Evolutionary conservation across 2,113 vertebrate genomes (phyloP).

Genomic region (Axis porcinus): DNA sequence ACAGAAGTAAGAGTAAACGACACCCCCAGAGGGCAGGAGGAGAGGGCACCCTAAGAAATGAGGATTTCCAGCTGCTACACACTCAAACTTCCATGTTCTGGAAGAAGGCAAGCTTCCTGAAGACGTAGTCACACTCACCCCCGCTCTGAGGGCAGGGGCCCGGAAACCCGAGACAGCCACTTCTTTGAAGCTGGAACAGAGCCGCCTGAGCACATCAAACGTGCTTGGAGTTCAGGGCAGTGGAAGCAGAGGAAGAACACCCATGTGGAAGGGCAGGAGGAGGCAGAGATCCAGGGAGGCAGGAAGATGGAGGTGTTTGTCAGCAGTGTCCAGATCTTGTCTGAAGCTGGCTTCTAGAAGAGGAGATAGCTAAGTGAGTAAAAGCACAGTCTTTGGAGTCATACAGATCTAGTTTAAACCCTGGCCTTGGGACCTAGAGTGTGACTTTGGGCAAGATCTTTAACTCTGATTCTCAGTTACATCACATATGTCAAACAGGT

Average conservation of each 20-base stretch:
- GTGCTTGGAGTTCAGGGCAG: not conserved
- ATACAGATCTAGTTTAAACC: not conserved
- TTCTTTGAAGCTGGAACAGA: not conserved
- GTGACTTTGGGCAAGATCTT: not conserved
- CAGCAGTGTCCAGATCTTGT: not conserved
- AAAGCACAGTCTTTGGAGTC: not conserved
- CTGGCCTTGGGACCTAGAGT: not conserved
- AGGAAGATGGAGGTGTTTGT: not conserved
- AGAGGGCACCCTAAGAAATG: not conserved
- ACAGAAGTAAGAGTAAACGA: not conserved
- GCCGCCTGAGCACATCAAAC: not conserved
- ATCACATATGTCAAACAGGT: not conserved
- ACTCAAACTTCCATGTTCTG: not conserved
- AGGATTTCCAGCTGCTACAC: not conserved
- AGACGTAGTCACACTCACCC: not conserved
- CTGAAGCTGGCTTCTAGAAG: not conserved
- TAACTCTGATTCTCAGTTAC: not conserved
- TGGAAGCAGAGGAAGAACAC: not conserved
- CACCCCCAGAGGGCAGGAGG: not conserved
- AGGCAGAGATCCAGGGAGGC: not conserved
- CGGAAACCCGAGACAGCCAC: not conserved
- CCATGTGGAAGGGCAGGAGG: not conserved
- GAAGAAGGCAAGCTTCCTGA: not conserved
- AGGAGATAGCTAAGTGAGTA: not conserved
- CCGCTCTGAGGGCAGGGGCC: not conserved